Evolutionary conservation across 2,113 vertebrate genomes (phyloP).

Genomic region (Tympanuchus pallidicinctus): DNA sequence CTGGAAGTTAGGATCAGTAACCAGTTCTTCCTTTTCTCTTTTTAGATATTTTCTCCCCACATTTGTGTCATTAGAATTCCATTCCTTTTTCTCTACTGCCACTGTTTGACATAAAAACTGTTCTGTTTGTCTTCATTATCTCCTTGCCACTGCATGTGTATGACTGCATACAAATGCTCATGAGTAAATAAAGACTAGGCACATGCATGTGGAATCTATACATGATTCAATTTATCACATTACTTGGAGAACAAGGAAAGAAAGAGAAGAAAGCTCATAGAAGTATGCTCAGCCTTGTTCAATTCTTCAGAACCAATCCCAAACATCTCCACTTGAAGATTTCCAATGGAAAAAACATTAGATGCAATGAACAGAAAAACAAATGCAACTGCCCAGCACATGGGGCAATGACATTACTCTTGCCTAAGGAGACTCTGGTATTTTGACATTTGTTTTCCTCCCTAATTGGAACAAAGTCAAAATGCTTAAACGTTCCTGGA

Average conservation of each 20-base stretch:
- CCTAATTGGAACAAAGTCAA: not conserved
- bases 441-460: conserved; percentile 15
- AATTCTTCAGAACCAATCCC: not conserved
- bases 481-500: conserved; percentile 4
- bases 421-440: not conserved
- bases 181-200: fast-evolving
- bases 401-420: conserved; percentile 2
- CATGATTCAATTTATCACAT: not conserved
- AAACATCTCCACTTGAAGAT: not conserved
- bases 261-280: not conserved
- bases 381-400: not conserved
- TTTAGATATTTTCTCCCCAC: not conserved
- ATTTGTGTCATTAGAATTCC: not conserved
- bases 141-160: not conserved
- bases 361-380: not conserved
- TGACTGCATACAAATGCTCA: not conserved
- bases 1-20: not conserved
- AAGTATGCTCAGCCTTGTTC: not conserved
- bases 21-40: not conserved
- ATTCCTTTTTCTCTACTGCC: not conserved
- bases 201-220: not conserved
- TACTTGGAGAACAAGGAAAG: not conserved
- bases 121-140: not conserved
- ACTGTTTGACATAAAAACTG: not conserved
- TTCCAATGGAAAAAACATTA: not conserved